Evolutionary conservation across 2,888 invertebrate genomes (phyloP).

Genomic region (Dynastes tityus): DNA sequence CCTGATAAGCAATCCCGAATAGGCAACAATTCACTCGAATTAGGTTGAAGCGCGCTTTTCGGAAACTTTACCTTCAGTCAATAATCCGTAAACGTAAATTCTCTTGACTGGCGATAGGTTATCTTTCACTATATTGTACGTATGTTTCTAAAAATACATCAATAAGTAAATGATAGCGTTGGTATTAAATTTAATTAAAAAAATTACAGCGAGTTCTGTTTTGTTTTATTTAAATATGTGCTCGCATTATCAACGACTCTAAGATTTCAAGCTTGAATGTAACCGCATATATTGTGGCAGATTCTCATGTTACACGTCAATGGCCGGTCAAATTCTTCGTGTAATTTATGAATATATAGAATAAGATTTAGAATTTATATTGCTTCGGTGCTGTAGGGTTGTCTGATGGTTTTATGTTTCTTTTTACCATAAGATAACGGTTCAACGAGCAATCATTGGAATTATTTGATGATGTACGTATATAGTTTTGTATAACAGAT

Average conservation of each 20-base stretch:
- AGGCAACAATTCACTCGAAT: slow-evolving; percentile 36
- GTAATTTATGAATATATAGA: not conserved
- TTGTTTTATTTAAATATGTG: slow-evolving; percentile 13
- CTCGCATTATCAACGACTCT: slow-evolving; percentile 27
- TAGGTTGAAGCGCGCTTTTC: slow-evolving; percentile 25
- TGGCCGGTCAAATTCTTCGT: slow-evolving; percentile 32
- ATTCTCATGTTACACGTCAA: slow-evolving; percentile 25
- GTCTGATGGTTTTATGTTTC: not conserved
- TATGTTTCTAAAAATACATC: slow-evolving; percentile 9
- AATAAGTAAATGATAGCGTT: not conserved
- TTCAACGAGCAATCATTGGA: too few species aligned
- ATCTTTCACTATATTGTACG: not conserved
- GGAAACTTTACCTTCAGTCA: slow-evolving; percentile 31
- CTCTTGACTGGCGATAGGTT: not conserved
- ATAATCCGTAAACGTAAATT: slow-evolving; percentile 35
- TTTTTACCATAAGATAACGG: too few species aligned
- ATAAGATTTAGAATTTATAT: not conserved
- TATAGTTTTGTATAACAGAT: too few species aligned
- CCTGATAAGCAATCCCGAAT: slow-evolving; percentile 36
- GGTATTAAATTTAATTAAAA: slow-evolving; percentile 27
- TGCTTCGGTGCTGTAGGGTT: too few species aligned
- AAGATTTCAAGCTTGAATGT: slow-evolving; percentile 27
- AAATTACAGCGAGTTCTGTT: not conserved
- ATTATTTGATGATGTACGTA: too few species aligned
- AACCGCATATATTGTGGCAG: not conserved